phyloP scores from a whole-genome alignment of 2,888 invertebrate genomes.

The Synanthedon tipuliformis region DNA sequence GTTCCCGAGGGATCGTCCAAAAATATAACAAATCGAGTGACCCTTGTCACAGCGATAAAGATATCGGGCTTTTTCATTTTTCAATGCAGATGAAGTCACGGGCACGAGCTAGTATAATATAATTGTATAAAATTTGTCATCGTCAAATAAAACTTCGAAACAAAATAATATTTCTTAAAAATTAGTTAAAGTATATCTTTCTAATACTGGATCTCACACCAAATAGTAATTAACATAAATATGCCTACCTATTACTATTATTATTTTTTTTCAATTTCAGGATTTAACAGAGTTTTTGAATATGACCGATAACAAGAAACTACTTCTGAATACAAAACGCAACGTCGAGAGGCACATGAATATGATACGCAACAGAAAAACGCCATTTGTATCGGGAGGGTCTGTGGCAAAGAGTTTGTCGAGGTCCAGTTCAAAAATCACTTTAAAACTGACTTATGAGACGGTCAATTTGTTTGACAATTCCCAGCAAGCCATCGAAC shows the following conservation, averaged over 20 bases:
- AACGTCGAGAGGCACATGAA: constrained; percentile 43
- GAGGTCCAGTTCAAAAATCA: constrained; percentile 23
- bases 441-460: constrained; percentile 55
- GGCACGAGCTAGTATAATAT: not conserved
- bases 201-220: not conserved
- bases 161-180: not conserved
- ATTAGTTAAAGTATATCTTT: not conserved
- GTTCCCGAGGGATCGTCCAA: too few relatives aligned
- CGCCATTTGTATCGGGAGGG: constrained; percentile 11
- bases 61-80: too few relatives aligned
- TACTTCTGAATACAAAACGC: constrained; percentile 39
- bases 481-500: constrained; percentile 50
- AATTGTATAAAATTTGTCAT: not conserved
- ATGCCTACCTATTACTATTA: constrained; percentile 2
- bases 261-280: constrained; percentile 21
- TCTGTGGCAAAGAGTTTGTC: constrained; percentile 7
- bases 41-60: too few relatives aligned
- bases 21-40: too few relatives aligned
- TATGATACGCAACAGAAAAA: constrained; percentile 25
- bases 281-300: constrained; percentile 44
- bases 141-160: not conserved
- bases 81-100: not conserved
- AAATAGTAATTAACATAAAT: not conserved
- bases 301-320: constrained; percentile 45
- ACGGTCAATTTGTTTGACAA: constrained; percentile 55